phyloP scores from a whole-genome alignment of 2,888 invertebrate genomes.

The Nomada flava region DNA sequence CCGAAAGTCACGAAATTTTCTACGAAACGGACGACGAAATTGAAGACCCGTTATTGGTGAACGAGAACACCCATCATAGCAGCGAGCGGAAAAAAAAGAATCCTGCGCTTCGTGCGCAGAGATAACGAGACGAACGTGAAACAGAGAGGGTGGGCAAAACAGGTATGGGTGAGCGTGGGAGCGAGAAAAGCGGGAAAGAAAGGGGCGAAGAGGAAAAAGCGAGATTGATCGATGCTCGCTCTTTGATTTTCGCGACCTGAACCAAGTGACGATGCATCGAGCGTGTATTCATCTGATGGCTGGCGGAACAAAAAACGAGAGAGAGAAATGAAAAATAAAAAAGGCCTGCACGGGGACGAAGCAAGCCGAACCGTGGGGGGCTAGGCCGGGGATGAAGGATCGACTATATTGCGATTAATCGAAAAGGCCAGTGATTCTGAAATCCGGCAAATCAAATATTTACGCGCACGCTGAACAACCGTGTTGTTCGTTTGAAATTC shows the following conservation, averaged over 20 bases:
- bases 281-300: slow-evolving; percentile 70
- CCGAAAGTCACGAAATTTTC: slow-evolving; percentile 69
- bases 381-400: neutral
- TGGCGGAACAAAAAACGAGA: slow-evolving; percentile 58
- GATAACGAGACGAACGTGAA: slow-evolving; percentile 39
- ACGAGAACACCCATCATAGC: slow-evolving; percentile 63
- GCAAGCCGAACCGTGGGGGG: slow-evolving; percentile 21
- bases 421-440: slow-evolving; percentile 48
- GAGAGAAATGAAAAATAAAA: slow-evolving; percentile 56
- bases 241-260: slow-evolving; percentile 69
- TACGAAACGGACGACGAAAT: slow-evolving; percentile 63
- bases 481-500: slow-evolving; percentile 15
- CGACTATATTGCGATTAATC: slow-evolving; percentile 50
- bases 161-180: slow-evolving; percentile 1
- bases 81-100: slow-evolving; percentile 44
- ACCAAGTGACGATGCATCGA: slow-evolving; percentile 65
- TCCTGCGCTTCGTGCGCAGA: slow-evolving; percentile 32
- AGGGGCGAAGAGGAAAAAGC: slow-evolving; percentile 5
- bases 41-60: slow-evolving; percentile 72
- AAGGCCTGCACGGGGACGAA: slow-evolving; percentile 47
- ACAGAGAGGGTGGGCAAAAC: slow-evolving; percentile 1
- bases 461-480: neutral
- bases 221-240: slow-evolving; percentile 66
- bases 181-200: slow-evolving; percentile 1
- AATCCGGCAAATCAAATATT: slow-evolving; percentile 49